Conservation (phyloP, 1,140 invertebrate species). For the Leptinotarsa lineolata region DNA sequence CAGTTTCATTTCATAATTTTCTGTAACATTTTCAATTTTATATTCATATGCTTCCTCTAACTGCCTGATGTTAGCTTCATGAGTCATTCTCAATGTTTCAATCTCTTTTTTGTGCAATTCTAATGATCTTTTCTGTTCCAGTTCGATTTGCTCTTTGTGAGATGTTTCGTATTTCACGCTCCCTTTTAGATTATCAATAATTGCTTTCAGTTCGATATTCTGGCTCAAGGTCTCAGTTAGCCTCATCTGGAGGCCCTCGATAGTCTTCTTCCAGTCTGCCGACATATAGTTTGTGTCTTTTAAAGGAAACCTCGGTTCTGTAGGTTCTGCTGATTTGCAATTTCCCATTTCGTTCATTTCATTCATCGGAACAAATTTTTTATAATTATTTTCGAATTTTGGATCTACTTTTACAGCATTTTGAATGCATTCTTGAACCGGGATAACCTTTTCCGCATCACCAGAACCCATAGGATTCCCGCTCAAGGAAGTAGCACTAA, state of each 20-base stretch:
- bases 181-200: conserved; percentile 23
- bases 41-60: conserved; percentile 21
- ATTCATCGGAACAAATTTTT: neutral
- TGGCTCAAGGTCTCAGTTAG: conserved; percentile 41
- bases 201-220: conserved; percentile 37
- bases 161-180: conserved; percentile 5
- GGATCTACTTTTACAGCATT: neutral
- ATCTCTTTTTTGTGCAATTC: conserved; percentile 30
- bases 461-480: conserved; percentile 12
- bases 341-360: conserved; percentile 1
- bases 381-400: neutral
- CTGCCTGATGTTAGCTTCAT: conserved; percentile 4
- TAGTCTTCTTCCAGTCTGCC: conserved; percentile 42
- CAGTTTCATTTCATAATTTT: conserved; percentile 27
- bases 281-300: conserved; percentile 35
- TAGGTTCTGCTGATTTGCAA: neutral
- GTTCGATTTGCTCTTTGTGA: conserved; percentile 12
- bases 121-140: conserved; percentile 17
- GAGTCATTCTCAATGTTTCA: conserved; percentile 9
- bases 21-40: conserved; percentile 15
- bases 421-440: neutral
- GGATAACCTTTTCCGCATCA: conserved; percentile 17
- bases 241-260: conserved; percentile 37
- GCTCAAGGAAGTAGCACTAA: conserved; percentile 17
- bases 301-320: conserved; percentile 1